Conservation (phyloP, 2,888 invertebrate species). For the Cheilosia vulpina region DNA sequence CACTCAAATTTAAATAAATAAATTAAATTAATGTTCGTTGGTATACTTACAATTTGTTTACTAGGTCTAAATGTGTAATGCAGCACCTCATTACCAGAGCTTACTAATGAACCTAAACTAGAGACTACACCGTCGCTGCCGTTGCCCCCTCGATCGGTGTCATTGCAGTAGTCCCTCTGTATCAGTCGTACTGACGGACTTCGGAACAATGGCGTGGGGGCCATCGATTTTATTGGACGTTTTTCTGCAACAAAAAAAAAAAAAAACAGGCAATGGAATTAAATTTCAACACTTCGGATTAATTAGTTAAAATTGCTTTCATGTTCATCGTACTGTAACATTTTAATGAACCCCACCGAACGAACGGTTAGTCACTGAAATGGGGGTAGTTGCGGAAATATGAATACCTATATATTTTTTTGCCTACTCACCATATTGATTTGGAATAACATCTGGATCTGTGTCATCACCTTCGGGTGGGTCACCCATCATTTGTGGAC, state of each 20-base stretch:
- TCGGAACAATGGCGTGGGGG: slow-evolving; percentile 82
- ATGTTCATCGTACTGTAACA: slow-evolving; percentile 23
- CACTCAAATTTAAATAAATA: no score
- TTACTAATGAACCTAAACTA: slow-evolving; percentile 80
- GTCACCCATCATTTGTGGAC: slow-evolving; percentile 83
- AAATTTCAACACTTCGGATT: slow-evolving; percentile 28
- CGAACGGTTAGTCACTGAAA: background rate
- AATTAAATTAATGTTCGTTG: background rate
- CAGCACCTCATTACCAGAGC: slow-evolving; percentile 82
- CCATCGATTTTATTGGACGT: slow-evolving; percentile 82
- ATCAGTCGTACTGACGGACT: slow-evolving; percentile 83
- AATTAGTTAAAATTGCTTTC: slow-evolving; percentile 48
- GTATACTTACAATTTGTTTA: slow-evolving; percentile 84
- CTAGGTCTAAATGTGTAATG: slow-evolving; percentile 84
- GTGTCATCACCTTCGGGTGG: slow-evolving; percentile 86
- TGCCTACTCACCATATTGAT: slow-evolving; percentile 90
- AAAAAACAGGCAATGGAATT: slow-evolving; percentile 26
- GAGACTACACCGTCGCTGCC: slow-evolving; percentile 77
- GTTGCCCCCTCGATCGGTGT: slow-evolving; percentile 79
- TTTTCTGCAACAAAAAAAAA: slow-evolving; percentile 79
- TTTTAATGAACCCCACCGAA: slow-evolving; percentile 41
- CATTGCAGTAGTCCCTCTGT: slow-evolving; percentile 82
- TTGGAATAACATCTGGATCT: slow-evolving; percentile 94
- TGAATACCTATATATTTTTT: slow-evolving; percentile 19
- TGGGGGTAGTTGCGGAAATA: background rate